phyloP scores from a whole-genome alignment of 2,113 vertebrate genomes.

The Macquaria ambigua region DNA sequence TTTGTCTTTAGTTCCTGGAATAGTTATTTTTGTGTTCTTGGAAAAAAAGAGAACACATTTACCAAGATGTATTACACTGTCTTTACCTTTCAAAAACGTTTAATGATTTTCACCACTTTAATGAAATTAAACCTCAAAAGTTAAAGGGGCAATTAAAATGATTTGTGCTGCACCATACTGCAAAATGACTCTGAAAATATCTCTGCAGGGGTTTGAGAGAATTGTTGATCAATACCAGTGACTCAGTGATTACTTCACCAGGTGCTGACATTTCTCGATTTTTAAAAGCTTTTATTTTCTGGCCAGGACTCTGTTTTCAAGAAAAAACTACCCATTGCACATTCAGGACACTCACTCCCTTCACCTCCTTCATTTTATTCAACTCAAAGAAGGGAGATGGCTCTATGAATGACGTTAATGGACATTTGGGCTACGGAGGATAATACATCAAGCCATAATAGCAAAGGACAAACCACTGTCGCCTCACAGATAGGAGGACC shows the following conservation, averaged over 20 bases:
- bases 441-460: slow-evolving; percentile 20
- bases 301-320: slow-evolving; percentile 15
- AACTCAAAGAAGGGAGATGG: slow-evolving; percentile 23
- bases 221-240: slow-evolving; percentile 56
- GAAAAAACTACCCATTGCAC: background rate
- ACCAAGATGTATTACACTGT: slow-evolving; percentile 9
- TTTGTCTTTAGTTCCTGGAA: background rate
- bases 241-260: slow-evolving; percentile 45
- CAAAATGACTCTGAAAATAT: slow-evolving; percentile 36
- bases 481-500: background rate
- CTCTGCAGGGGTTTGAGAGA: slow-evolving; percentile 52
- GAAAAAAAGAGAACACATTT: slow-evolving; percentile 28
- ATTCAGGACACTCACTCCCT: slow-evolving; percentile 1
- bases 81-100: slow-evolving; percentile 38
- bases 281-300: slow-evolving; percentile 54
- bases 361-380: slow-evolving; percentile 35
- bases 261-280: slow-evolving; percentile 56
- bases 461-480: slow-evolving; percentile 23
- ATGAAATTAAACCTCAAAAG: slow-evolving; percentile 52
- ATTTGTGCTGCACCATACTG: slow-evolving; percentile 40
- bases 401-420: slow-evolving; percentile 24
- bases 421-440: slow-evolving; percentile 30
- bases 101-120: slow-evolving; percentile 46
- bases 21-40: slow-evolving; percentile 7
- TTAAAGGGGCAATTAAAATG: slow-evolving; percentile 50